Percentiles rank a stretch among this genome's conserved stretches.
These are phyloP conservation scores for Serripes groenlandicus DNA, from an alignment of 2,888 invertebrate genomes.

Conservation along the genomic window DNA sequence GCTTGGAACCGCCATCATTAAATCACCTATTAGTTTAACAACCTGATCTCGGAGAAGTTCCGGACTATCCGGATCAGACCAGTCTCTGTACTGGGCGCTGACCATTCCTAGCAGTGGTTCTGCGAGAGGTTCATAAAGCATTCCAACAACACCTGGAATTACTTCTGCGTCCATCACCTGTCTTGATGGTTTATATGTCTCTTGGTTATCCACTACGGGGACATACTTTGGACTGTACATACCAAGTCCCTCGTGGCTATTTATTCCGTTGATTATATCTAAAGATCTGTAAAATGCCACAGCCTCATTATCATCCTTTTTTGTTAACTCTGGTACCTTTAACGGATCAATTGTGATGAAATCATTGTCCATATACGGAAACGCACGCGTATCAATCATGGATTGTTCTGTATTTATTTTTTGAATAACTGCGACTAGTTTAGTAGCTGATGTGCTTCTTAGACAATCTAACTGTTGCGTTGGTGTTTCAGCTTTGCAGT, in stretches of 20 bases:
- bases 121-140: background rate
- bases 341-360: conserved; percentile 10
- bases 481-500: background rate
- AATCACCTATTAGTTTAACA: background rate
- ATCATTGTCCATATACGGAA: conserved; percentile 16
- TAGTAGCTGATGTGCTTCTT: background rate
- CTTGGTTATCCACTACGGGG: background rate
- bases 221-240: background rate
- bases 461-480: background rate
- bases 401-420: background rate
- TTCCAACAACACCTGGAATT: background rate
- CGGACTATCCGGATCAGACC: conserved; percentile 24
- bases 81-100: conserved; percentile 27
- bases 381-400: background rate
- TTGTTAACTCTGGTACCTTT: background rate
- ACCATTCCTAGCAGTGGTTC: conserved; percentile 1
- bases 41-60: background rate
- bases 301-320: background rate
- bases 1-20: background rate
- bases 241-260: conserved; percentile 12
- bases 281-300: background rate
- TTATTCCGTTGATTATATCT: conserved; percentile 1
- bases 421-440: background rate
- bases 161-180: background rate
- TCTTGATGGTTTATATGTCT: conserved; percentile 1